phyloP scores from a whole-genome alignment of 2,888 invertebrate genomes.

The Baronia brevicornis region DNA sequence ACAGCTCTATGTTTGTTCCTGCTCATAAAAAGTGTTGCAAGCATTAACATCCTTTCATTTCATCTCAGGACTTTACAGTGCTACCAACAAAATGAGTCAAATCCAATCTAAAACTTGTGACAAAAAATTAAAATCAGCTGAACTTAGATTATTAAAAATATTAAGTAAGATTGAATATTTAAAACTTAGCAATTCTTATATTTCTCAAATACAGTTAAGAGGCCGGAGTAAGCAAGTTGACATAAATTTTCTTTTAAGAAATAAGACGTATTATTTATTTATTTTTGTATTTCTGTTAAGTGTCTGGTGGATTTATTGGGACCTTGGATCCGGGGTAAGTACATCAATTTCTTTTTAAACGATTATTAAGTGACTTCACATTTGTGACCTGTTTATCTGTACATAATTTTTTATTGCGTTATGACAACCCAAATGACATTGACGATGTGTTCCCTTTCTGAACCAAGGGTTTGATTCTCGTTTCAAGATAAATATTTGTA shows the following conservation, averaged over 20 bases:
- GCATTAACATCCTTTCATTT: conserved; percentile 30
- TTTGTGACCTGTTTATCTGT: no score
- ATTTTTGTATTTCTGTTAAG: conserved; percentile 5
- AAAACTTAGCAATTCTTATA: conserved; percentile 38
- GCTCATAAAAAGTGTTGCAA: conserved; percentile 34
- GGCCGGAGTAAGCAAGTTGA: conserved; percentile 13
- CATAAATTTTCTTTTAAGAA: conserved; percentile 10
- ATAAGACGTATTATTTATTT: conserved; percentile 5
- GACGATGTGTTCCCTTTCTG: no score
- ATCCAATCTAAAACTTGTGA: conserved; percentile 38
- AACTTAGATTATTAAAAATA: conserved; percentile 51
- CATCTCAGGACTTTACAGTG: conserved; percentile 13
- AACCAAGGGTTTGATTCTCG: no score
- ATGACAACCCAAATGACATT: no score
- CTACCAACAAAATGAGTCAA: conserved; percentile 33
- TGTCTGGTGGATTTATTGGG: conserved; percentile 14
- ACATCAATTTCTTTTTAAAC: not conserved
- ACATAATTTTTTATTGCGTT: no score
- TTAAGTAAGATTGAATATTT: conserved; percentile 46
- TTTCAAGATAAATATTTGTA: no score
- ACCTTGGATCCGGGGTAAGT: conserved; percentile 28
- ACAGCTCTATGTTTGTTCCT: conserved; percentile 25
- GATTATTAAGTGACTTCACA: no score
- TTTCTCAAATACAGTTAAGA: conserved; percentile 35
- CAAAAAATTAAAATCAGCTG: conserved; percentile 52